A percentile compares a stretch with the other conserved stretches of the same genome.
Conservation (phyloP, 2,888 invertebrate genomes). For the Megaustenia siamemsis region DNA sequence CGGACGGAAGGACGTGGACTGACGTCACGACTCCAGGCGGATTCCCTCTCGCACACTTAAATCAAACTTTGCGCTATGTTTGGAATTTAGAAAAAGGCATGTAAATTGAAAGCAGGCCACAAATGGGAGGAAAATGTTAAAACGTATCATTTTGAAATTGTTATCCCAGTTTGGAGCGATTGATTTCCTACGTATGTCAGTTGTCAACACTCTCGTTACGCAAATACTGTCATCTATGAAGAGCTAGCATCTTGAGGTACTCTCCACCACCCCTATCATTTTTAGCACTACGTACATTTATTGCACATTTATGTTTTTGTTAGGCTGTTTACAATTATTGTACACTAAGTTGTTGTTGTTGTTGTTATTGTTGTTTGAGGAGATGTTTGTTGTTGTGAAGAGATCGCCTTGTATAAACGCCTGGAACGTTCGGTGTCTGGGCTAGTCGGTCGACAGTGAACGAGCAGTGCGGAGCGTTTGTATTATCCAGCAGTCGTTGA, state of each 20-base stretch:
- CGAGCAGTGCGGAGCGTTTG: background rate
- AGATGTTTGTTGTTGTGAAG: background rate
- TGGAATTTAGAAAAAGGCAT: background rate
- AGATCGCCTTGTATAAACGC: background rate
- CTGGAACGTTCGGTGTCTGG: background rate
- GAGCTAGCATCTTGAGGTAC: background rate
- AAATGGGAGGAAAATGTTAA: background rate
- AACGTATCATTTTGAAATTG: background rate
- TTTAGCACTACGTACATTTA: background rate
- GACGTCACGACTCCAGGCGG: slow-evolving; percentile 41
- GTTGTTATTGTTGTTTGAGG: background rate
- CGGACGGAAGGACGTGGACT: slow-evolving; percentile 36
- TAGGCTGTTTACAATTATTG: background rate
- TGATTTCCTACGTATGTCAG: slow-evolving; percentile 30
- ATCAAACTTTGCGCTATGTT: slow-evolving; percentile 12
- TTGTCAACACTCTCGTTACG: slow-evolving; percentile 43
- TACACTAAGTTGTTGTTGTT: background rate
- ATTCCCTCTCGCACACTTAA: slow-evolving; percentile 33
- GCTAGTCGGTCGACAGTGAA: background rate
- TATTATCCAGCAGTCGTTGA: no score
- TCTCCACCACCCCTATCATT: background rate
- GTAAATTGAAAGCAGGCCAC: background rate
- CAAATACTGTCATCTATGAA: slow-evolving; percentile 34
- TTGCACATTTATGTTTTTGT: background rate
- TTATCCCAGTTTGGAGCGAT: slow-evolving; percentile 14